These are phyloP conservation scores for Pterois miles DNA, from an alignment of 2,797 vertebrate genomes.

Conservation along the genomic window DNA sequence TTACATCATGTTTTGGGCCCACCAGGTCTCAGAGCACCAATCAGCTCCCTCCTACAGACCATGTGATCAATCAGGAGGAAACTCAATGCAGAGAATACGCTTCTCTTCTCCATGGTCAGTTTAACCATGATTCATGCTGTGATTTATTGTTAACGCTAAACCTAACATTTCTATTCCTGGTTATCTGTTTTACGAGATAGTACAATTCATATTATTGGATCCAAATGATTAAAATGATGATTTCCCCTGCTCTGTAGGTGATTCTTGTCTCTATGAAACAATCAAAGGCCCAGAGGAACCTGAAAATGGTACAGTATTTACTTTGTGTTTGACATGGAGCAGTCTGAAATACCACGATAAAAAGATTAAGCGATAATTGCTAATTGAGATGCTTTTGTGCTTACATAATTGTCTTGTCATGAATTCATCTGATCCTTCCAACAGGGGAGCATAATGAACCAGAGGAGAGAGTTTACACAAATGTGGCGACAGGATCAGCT, in stretches of 20 bases:
- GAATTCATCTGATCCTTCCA: not conserved
- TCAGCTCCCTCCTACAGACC: not conserved
- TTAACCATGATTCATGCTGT: not conserved
- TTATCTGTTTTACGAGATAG: not conserved
- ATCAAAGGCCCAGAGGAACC: fast-evolving
- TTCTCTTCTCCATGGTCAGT: conserved; percentile 3
- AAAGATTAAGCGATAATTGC: too few species aligned
- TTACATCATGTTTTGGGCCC: not conserved
- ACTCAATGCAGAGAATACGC: not conserved
- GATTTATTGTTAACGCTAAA: not conserved
- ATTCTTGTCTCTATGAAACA: not conserved
- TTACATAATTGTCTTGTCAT: not conserved
- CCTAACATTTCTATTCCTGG: not conserved
- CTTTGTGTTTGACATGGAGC: not conserved
- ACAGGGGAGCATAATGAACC: not conserved
- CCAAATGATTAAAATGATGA: not conserved
- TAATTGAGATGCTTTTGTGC: not conserved
- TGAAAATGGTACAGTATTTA: not conserved
- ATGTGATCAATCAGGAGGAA: not conserved
- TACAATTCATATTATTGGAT: not conserved
- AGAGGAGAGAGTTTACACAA: not conserved
- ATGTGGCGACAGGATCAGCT: not conserved
- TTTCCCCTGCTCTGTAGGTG: not conserved
- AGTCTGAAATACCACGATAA: not conserved
- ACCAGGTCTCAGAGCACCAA: conserved; percentile 1